These are phyloP conservation scores for Neogobius melanostomus DNA, from an alignment of 2,113 vertebrate genomes.

Conservation along the genomic window DNA sequence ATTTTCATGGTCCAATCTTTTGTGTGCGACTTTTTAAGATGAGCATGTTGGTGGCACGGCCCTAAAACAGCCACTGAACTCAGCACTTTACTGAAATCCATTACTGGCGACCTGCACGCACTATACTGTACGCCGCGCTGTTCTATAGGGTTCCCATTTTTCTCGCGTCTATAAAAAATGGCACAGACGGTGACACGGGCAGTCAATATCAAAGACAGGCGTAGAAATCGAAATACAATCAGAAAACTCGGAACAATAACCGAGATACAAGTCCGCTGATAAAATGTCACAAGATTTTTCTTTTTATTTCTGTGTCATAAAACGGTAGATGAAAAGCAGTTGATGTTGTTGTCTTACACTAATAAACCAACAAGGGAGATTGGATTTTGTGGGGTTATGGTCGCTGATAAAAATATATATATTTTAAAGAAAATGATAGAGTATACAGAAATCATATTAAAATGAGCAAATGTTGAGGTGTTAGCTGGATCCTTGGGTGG, in stretches of 20 bases:
- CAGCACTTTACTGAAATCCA: background rate
- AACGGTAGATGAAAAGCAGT: background rate
- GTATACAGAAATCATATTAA: too few species aligned
- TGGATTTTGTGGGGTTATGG: too few species aligned
- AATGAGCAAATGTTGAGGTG: too few species aligned
- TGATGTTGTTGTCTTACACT: background rate
- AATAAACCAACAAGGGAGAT: background rate
- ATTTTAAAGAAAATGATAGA: too few species aligned
- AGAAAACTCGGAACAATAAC: background rate
- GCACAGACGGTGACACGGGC: background rate
- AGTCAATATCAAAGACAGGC: background rate
- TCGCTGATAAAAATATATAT: too few species aligned
- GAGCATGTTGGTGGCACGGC: background rate
- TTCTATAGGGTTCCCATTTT: background rate
- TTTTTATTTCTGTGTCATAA: background rate
- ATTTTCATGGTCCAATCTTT: background rate
- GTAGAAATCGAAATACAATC: conserved; percentile 7
- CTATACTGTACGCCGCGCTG: background rate
- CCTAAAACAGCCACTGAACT: conserved; percentile 1
- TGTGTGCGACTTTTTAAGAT: background rate
- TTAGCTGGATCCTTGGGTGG: too few species aligned
- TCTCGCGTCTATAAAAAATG: background rate
- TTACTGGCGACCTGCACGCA: background rate
- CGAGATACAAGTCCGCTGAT: background rate
- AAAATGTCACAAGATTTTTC: background rate